Evolutionary conservation across 2,113 vertebrate genomes (phyloP).

Genomic region (Oreocharis arfaki): DNA sequence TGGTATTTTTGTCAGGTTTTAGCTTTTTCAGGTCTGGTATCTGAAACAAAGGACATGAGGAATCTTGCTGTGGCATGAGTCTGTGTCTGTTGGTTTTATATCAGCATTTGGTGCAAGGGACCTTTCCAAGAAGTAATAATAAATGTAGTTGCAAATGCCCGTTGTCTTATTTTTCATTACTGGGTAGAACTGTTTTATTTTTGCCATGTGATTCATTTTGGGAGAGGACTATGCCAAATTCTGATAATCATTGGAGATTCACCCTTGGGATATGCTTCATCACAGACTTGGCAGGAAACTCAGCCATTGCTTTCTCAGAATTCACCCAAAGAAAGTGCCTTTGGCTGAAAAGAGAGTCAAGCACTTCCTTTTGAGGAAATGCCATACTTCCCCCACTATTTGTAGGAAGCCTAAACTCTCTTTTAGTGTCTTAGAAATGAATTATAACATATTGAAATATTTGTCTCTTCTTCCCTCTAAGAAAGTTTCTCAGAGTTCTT

Average conservation of each 20-base stretch:
- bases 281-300: not conserved
- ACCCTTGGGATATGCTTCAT: not conserved
- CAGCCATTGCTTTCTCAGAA: not conserved
- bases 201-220: not conserved
- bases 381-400: not conserved
- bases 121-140: not conserved
- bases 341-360: not conserved
- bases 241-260: not conserved
- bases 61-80: not conserved
- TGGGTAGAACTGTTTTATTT: not conserved
- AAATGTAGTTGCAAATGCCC: not conserved
- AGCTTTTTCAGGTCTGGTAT: not conserved
- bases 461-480: slow-evolving; percentile 42
- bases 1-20: not conserved
- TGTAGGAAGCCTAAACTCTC: not conserved
- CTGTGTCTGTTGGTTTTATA: not conserved
- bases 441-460: not conserved
- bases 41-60: not conserved
- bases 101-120: not conserved
- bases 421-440: not conserved
- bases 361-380: not conserved
- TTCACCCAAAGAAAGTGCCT: not conserved
- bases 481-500: slow-evolving; percentile 86
- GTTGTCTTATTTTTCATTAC: not conserved
- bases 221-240: not conserved